Percentiles rank a stretch among this genome's conserved stretches.
These are phyloP conservation scores for Cephus cinctus DNA, from an alignment of 1,140 invertebrate genomes.

Conservation along the genomic window DNA sequence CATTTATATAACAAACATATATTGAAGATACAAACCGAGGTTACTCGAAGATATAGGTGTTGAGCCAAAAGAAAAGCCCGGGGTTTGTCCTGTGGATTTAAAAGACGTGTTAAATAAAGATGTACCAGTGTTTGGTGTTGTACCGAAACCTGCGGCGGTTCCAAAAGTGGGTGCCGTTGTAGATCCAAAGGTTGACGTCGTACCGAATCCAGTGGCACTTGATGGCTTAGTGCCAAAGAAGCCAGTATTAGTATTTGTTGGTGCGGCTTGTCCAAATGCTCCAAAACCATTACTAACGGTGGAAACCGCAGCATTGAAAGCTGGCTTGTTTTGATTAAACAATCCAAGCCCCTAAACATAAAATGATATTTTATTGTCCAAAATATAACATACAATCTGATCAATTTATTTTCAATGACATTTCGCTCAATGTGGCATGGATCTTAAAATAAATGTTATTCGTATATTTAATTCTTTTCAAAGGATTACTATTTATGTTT, in stretches of 20 bases:
- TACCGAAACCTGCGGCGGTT: slow-evolving; percentile 49
- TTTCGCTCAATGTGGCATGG: too few species aligned
- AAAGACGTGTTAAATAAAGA: slow-evolving; percentile 57
- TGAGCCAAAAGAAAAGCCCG: slow-evolving; percentile 55
- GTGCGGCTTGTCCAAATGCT: slow-evolving; percentile 49
- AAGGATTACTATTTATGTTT: too few species aligned
- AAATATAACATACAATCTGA: too few species aligned
- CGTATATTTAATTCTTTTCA: too few species aligned
- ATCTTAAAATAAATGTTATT: too few species aligned
- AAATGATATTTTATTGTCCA: too few species aligned
- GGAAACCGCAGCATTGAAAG: slow-evolving; percentile 50
- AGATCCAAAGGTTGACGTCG: slow-evolving; percentile 54
- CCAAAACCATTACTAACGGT: slow-evolving; percentile 52
- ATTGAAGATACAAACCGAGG: slow-evolving; percentile 31
- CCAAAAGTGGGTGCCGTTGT: slow-evolving; percentile 53
- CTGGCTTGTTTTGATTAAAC: slow-evolving; percentile 54
- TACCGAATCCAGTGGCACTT: slow-evolving; percentile 57
- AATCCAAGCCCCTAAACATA: slow-evolving; percentile 48
- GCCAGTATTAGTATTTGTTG: slow-evolving; percentile 46
- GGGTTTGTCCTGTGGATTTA: slow-evolving; percentile 46
- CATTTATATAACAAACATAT: slow-evolving; percentile 17
- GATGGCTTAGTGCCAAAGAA: slow-evolving; percentile 52
- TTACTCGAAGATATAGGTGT: slow-evolving; percentile 50
- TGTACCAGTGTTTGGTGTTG: slow-evolving; percentile 44
- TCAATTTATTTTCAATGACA: too few species aligned